Evolutionary conservation across 2,888 invertebrate species (phyloP), one percentile per base, ranked within the genome.

Genomic region (Drosophila birchii): DNA sequence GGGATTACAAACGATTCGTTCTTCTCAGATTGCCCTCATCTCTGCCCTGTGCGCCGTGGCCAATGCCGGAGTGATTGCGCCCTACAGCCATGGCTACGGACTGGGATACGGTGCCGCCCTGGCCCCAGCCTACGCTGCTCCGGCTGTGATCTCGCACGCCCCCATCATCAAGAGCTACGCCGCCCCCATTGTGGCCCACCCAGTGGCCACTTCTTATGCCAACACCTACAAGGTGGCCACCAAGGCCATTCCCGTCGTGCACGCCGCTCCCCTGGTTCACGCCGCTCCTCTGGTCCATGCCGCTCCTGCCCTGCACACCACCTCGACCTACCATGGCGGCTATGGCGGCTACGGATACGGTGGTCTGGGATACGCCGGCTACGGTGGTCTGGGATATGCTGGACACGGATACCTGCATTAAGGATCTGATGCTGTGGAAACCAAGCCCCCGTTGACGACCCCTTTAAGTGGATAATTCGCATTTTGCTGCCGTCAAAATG

Each of bases 11-110:
- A 18, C 12, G 23, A 11, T 4, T 43, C 29, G 7, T 55, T 8
- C 32, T 43, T 11, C 78, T 8, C 67, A 92, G 92, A 86, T 91
- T 55, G 88, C 88, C 47, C 85, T 92, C 49, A 86, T 93, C 75
- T 92, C 93, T 69, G 91, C 93, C 53, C 89, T 93, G 78, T 91
- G 93, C 81, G 93, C 92, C 72, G 92, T 91, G 60, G 92, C 91
- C 76, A 93, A 92, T 70, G 93, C 93, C 73, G 93, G 93, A 74
- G 89, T 92, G 60, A 76, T 92, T 41, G 80, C 90, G 3, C 90
- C 91, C 62, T 90, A 91, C 51, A 81, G 88, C 63, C 80, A 87
- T 61, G 86, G 91, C 59, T 78, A 88, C 43, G 79, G 84, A 3
- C 32, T 87, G 67, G 80, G 90, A 45, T 83, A 92, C 85, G 78